phyloP scores from a whole-genome alignment of 1,140 invertebrate genomes.

The Phortica variegata region DNA sequence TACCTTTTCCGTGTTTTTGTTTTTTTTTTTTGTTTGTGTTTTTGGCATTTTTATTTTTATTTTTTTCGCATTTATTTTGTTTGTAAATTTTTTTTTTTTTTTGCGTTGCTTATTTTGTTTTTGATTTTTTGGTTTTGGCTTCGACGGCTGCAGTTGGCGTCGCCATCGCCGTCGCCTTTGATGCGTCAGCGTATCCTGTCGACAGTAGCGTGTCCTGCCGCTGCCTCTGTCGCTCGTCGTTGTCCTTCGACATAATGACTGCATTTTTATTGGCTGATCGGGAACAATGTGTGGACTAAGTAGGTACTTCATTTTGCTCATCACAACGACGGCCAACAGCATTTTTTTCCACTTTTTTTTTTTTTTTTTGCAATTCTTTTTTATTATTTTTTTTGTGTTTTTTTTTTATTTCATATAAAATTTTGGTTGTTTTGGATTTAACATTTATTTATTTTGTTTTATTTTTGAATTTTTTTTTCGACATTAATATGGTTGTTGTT shows the following conservation, averaged over 20 bases:
- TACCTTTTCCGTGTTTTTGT: no score
- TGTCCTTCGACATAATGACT: no score
- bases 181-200: no score
- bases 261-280: slow-evolving; percentile 56
- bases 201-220: slow-evolving; percentile 16
- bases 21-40: no score
- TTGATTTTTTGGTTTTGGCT: slow-evolving; percentile 30
- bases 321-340: no score
- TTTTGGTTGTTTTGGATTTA: slow-evolving; percentile 3
- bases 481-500: slow-evolving; percentile 9
- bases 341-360: slow-evolving; percentile 11
- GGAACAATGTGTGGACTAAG: slow-evolving; percentile 37
- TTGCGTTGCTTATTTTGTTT: slow-evolving; percentile 13
- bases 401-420: slow-evolving; percentile 3
- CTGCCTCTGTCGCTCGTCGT: slow-evolving; percentile 43
- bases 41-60: slow-evolving; percentile 33
- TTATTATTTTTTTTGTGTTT: slow-evolving; percentile 17
- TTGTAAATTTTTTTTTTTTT: slow-evolving; percentile 12
- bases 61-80: slow-evolving; percentile 22
- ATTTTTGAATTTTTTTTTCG: slow-evolving; percentile 2
- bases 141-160: slow-evolving; percentile 44
- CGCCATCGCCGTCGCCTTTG: neutral
- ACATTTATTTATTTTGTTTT: slow-evolving; percentile 9
- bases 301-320: slow-evolving; percentile 35
- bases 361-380: slow-evolving; percentile 15